A percentile compares a stretch with the other conserved stretches of the same genome.
These are phyloP conservation scores for Mactra quadrangularis DNA, from an alignment of 1,140 invertebrate genomes.

Conservation along the genomic window DNA sequence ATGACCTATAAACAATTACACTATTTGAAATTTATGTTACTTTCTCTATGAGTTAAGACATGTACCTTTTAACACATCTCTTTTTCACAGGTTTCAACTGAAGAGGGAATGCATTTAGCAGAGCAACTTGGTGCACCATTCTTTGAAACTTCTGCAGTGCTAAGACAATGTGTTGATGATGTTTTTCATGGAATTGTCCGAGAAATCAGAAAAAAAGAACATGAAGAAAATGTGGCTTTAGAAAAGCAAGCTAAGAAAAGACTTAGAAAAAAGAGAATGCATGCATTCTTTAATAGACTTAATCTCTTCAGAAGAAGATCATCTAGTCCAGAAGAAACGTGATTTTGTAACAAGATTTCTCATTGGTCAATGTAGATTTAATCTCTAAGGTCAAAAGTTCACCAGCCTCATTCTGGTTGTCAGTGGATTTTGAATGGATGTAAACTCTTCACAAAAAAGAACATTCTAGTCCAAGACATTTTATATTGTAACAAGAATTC, in stretches of 20 bases:
- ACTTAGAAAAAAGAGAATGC: conserved; percentile 48
- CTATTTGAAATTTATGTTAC: too few species aligned
- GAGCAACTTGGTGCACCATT: conserved; percentile 78
- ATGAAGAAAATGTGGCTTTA: conserved; percentile 62
- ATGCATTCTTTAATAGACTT: conserved; percentile 49
- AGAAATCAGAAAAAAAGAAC: conserved; percentile 81
- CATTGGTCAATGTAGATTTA: too few species aligned
- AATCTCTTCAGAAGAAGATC: conserved; percentile 40
- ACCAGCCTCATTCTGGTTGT: too few species aligned
- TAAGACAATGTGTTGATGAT: conserved; percentile 81
- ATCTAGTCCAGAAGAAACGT: conserved; percentile 25
- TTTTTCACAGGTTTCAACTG: conserved; percentile 87
- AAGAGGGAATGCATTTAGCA: conserved; percentile 87
- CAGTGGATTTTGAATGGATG: too few species aligned
- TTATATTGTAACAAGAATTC: too few species aligned
- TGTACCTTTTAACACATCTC: too few species aligned
- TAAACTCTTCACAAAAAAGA: too few species aligned
- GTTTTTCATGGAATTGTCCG: conserved; percentile 83
- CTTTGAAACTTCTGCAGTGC: conserved; percentile 80
- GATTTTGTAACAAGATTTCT: background rate
- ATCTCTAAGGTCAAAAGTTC: too few species aligned
- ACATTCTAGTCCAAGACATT: too few species aligned
- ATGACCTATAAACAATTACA: too few species aligned
- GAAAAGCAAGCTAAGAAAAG: conserved; percentile 54
- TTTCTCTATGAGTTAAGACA: too few species aligned